phyloP scores from a whole-genome alignment of 1,140 invertebrate species.

The Cyclargus thomasi region DNA sequence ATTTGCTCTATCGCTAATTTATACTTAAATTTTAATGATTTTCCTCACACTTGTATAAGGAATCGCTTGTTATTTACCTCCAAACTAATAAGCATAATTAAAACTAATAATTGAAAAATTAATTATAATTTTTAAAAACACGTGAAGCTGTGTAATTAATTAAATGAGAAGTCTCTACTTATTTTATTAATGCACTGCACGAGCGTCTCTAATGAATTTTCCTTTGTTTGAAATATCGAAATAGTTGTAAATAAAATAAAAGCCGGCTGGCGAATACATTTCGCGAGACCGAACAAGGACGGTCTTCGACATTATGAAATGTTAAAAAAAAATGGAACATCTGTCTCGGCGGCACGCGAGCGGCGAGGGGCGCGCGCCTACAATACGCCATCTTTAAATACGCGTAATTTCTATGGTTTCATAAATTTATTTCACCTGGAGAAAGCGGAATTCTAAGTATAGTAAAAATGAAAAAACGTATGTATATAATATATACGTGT shows the following conservation, averaged over 20 bases:
- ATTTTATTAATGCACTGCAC: too few relatives aligned
- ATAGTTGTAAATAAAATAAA: not conserved
- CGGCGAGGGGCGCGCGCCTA: slow-evolving; percentile 15
- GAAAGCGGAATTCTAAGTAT: not conserved
- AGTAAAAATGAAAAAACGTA: not conserved
- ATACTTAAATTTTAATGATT: too few relatives aligned
- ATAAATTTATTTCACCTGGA: slow-evolving; percentile 11
- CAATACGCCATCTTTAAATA: slow-evolving; percentile 9
- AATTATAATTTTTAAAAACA: not conserved
- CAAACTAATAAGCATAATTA: too few relatives aligned
- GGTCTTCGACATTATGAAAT: slow-evolving; percentile 13
- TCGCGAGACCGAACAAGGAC: slow-evolving; percentile 8
- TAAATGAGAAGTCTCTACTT: too few relatives aligned
- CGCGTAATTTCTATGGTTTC: slow-evolving; percentile 12
- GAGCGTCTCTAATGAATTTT: not conserved
- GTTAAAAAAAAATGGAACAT: slow-evolving; percentile 12
- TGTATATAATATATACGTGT: too few relatives aligned
- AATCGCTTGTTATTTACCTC: too few relatives aligned
- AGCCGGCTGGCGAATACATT: slow-evolving; percentile 7
- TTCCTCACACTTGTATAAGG: too few relatives aligned
- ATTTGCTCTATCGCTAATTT: too few relatives aligned
- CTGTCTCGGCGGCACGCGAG: slow-evolving; percentile 18
- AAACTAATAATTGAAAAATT: too few relatives aligned
- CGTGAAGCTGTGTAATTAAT: too few relatives aligned
- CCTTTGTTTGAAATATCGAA: slow-evolving; percentile 11